Conservation (phyloP, 92 coral and sea anemone genomes). For the Micromussa lordhowensis region DNA sequence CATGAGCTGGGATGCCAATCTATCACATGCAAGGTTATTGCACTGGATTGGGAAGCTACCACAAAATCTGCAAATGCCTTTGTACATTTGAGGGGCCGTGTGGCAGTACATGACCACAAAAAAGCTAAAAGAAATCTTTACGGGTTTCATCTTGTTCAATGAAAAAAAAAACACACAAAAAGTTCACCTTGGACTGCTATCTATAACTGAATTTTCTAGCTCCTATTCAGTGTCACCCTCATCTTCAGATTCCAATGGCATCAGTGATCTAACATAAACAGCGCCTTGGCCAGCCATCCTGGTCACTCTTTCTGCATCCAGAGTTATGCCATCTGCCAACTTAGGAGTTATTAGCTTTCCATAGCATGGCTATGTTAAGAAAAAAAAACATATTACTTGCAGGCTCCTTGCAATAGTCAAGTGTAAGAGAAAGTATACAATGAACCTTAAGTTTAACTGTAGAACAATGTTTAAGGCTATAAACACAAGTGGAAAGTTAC, state of each 20-base stretch:
- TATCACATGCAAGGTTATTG: neutral
- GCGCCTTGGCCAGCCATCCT: constrained; percentile 49
- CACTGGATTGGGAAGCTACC: neutral
- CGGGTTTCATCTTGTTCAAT: neutral
- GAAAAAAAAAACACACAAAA: neutral
- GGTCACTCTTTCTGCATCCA: constrained; percentile 38
- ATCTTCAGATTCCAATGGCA: constrained; percentile 32
- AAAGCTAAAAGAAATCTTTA: neutral
- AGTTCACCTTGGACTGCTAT: constrained; percentile 1
- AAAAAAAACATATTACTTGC: constrained; percentile 6
- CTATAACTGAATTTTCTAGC: constrained; percentile 9
- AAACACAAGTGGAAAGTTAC: neutral
- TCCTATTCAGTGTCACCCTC: constrained; percentile 25
- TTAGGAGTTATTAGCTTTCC: constrained; percentile 37
- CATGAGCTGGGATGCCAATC: constrained; percentile 1
- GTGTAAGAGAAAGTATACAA: no score
- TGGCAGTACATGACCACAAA: no score
- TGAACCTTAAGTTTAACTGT: no score
- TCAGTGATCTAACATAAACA: constrained; percentile 20
- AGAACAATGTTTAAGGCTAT: no score
- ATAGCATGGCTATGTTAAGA: constrained; percentile 33
- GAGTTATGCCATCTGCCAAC: constrained; percentile 33
- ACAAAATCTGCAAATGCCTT: neutral
- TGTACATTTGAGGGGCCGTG: no score
- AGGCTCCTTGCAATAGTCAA: neutral